phyloP scores from a whole-genome alignment of 2,113 vertebrate genomes.

The Bubalus kerabau region DNA sequence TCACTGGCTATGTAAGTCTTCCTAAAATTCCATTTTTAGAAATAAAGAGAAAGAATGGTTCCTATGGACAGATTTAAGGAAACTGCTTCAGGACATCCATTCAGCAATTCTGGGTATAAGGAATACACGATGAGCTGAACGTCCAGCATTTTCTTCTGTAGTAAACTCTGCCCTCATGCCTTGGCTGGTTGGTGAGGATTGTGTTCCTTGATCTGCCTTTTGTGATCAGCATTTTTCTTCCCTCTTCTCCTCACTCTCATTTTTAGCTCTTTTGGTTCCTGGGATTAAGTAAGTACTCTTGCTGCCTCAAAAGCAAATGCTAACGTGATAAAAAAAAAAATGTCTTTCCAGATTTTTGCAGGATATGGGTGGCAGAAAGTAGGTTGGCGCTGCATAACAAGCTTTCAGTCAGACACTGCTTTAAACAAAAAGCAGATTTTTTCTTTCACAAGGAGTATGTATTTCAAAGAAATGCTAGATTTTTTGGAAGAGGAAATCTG shows the following conservation, averaged over 20 bases:
- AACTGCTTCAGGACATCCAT: background rate
- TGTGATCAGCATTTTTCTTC: background rate
- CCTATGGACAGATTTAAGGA: background rate
- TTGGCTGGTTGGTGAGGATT: background rate
- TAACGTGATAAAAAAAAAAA: background rate
- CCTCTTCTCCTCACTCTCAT: background rate
- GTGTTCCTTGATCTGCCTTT: background rate
- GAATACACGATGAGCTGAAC: accelerated
- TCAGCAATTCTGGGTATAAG: background rate
- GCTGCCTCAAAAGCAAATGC: background rate
- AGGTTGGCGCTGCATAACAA: background rate
- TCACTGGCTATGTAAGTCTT: background rate
- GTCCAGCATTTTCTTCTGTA: background rate
- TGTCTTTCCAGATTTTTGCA: background rate
- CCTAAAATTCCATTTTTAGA: background rate
- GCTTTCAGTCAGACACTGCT: background rate
- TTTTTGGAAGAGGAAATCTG: background rate
- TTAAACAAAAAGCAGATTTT: background rate
- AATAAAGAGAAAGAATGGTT: background rate
- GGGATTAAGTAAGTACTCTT: background rate
- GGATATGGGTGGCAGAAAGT: background rate
- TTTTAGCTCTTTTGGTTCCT: background rate
- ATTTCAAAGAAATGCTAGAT: background rate
- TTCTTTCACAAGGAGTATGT: background rate
- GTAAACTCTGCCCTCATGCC: background rate